Conservation (phyloP, 2,113 vertebrate species). For the Zosterops hypoxanthus region DNA sequence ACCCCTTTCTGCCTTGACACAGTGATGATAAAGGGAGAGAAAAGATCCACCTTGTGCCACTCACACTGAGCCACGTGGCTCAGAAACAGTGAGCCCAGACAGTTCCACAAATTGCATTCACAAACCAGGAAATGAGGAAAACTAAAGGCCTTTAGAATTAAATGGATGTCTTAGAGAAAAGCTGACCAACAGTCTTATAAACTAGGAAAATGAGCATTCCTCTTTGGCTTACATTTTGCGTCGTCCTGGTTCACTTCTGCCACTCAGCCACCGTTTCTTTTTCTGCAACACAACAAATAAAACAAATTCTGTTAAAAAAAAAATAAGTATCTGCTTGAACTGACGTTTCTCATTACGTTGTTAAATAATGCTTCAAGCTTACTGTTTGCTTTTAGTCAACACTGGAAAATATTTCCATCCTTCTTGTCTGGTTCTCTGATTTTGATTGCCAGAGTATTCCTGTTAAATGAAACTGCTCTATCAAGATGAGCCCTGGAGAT, state of each 20-base stretch:
- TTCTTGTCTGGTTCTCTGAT: neutral
- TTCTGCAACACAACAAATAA: conserved; percentile 49
- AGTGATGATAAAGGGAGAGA: neutral
- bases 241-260: neutral
- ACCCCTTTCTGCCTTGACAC: neutral
- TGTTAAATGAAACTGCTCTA: neutral
- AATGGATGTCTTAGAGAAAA: neutral
- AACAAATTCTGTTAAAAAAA: neutral
- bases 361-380: neutral
- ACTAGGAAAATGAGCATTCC: neutral
- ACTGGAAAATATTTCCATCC: neutral
- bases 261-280: neutral
- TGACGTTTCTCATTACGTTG: neutral
- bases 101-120: neutral
- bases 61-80: neutral
- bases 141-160: neutral
- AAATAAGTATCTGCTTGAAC: neutral
- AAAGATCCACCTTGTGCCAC: neutral
- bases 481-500: neutral
- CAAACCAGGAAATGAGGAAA: neutral
- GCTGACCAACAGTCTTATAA: fast-evolving
- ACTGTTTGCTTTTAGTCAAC: neutral
- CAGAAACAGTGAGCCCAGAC: neutral
- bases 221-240: conserved; percentile 23
- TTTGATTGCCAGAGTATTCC: neutral